Conservation (phyloP, 1,140 invertebrate genomes). For the Drosophila pectinifera region DNA sequence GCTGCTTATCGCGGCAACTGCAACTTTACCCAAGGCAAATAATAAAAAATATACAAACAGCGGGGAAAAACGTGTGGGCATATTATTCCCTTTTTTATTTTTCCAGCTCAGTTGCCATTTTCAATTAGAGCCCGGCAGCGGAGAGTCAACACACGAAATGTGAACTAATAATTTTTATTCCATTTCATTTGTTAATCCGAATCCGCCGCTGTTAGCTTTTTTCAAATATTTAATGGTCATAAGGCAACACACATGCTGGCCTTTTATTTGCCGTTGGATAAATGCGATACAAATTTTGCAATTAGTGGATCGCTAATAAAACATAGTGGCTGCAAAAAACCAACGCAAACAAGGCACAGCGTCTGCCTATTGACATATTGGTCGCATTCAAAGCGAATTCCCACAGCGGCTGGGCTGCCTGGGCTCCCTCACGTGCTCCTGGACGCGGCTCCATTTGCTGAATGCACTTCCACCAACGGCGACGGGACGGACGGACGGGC, state of each 20-base stretch:
- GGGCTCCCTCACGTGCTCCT: slow-evolving; percentile 53
- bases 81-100: slow-evolving; percentile 5
- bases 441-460: slow-evolving; percentile 61
- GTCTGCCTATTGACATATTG: slow-evolving; percentile 57
- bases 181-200: slow-evolving; percentile 34
- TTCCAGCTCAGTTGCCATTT: slow-evolving; percentile 45
- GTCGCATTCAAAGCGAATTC: slow-evolving; percentile 36
- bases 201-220: slow-evolving; percentile 30
- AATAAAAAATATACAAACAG: slow-evolving; percentile 17
- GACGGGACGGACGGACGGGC: slow-evolving; percentile 34
- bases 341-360: slow-evolving; percentile 14
- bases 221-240: slow-evolving; percentile 70
- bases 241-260: slow-evolving; percentile 31
- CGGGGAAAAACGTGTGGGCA: background rate
- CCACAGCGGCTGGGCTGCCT: slow-evolving; percentile 30
- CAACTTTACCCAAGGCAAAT: slow-evolving; percentile 56
- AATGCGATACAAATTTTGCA: slow-evolving; percentile 54
- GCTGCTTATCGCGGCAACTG: slow-evolving; percentile 68
- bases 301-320: slow-evolving; percentile 62
- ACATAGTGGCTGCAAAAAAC: slow-evolving; percentile 32
- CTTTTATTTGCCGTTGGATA: slow-evolving; percentile 28
- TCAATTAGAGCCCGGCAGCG: slow-evolving; percentile 65
- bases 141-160: slow-evolving; percentile 58
- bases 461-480: slow-evolving; percentile 67
- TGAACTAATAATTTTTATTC: slow-evolving; percentile 50